Conservation (phyloP, 1,140 invertebrate species). For the Platyscapa corneri region DNA sequence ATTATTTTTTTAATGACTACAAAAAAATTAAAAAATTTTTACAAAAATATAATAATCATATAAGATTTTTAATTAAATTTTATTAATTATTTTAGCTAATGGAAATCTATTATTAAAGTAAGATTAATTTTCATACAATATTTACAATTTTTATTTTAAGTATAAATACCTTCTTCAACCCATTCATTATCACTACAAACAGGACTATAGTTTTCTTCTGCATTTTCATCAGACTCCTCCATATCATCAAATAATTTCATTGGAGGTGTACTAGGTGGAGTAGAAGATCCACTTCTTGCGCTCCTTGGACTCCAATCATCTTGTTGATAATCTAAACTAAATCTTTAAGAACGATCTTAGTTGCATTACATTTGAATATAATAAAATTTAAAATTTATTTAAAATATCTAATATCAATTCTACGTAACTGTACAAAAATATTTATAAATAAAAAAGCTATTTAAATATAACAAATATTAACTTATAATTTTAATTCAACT, state of each 20-base stretch:
- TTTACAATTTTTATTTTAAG: neutral
- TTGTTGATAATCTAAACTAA: constrained; percentile 65
- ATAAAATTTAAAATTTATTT: constrained; percentile 2
- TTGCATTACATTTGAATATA: neutral
- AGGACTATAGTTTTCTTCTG: constrained; percentile 71
- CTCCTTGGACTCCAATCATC: constrained; percentile 68
- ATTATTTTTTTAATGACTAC: constrained; percentile 17
- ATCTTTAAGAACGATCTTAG: constrained; percentile 54
- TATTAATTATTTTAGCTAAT: too few species aligned
- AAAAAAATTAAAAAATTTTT: neutral
- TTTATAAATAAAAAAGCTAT: neutral
- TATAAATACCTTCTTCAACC: constrained; percentile 56
- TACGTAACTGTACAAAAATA: too few species aligned
- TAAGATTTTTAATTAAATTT: neutral
- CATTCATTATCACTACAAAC: constrained; percentile 68
- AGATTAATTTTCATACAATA: neutral
- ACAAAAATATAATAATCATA: neutral
- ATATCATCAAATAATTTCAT: constrained; percentile 55
- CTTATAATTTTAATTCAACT: neutral
- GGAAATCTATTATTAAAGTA: too few species aligned
- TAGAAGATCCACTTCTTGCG: constrained; percentile 62
- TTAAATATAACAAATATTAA: neutral
- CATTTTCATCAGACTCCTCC: constrained; percentile 55
- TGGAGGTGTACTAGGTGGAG: constrained; percentile 67
- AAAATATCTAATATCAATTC: neutral